Evolutionary conservation across 2,113 vertebrate genomes (phyloP), one percentile per base, ranked within the genome.

Genomic region (Ceyx melanurus): DNA sequence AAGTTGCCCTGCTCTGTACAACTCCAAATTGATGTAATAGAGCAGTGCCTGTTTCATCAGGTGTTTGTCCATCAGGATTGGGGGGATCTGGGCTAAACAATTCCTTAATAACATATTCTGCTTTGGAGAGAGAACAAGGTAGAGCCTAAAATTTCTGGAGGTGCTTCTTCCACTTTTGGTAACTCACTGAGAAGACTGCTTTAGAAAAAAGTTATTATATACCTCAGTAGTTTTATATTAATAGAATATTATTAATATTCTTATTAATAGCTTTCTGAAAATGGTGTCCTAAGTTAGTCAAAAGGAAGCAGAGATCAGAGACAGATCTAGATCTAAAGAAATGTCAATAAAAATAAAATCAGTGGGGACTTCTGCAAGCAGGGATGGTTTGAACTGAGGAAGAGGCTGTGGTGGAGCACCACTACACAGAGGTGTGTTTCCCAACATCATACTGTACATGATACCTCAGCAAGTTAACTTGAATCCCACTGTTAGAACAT

Each of bases 1-100:
- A 81, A 89, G 72, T 95, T 95, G 82, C 56, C 61, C 78, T 93
- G 91, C 82, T 86, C 60, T 89, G 61, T 93, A 56, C 67, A 72
- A 3, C 51, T 94, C 77, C 18, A 53, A 61, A 90, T 74, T 58
- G 83, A 74, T 57, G 23, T 57, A 79, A 91, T 57, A 82, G 48
- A 89, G 35, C 81, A 45, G 12, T 89, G 82, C 43, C 29, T 77
- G 3, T 82, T 92, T 80, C 26, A 25, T 91, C 60, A 14, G 45
- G 20, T 67, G 40, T 48, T 86, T 87, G 66, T 76, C 58, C 51
- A 42, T 85, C 45, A 33, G 23, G 45, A 54, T 43, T 1, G 2
- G 6, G 22, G 1, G 42, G 35, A 72, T 54, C 50, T 46, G 19
- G 45, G n/a, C 37, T 28, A 68, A 82, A 67, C 40, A 66, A 18